Percentiles rank a stretch among this genome's conserved stretches.
Conservation (phyloP, 1,140 invertebrate genomes). For the Drosophila biarmipes region DNA sequence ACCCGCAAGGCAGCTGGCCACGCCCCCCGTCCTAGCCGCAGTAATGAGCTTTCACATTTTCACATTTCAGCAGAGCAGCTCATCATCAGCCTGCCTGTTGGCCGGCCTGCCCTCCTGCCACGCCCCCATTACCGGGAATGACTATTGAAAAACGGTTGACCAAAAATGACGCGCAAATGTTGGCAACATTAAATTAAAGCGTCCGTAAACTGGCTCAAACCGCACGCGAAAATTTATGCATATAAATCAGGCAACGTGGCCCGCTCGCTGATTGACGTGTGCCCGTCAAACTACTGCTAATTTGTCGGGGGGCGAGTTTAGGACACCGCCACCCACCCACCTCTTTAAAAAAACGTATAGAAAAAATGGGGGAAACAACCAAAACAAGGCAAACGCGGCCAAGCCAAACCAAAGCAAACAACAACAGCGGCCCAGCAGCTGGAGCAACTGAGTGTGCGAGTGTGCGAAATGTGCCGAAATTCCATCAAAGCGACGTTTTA, state of each 20-base stretch:
- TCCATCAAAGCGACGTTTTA: conserved; percentile 80
- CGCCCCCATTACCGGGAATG: conserved; percentile 63
- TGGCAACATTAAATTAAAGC: conserved; percentile 80
- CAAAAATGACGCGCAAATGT: conserved; percentile 79
- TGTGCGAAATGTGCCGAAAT: conserved; percentile 74
- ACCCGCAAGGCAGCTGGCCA: conserved; percentile 15
- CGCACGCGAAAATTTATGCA: conserved; percentile 78
- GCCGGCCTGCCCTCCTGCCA: conserved; percentile 1
- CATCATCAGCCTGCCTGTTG: not conserved
- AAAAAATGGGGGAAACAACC: conserved; percentile 35
- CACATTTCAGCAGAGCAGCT: conserved; percentile 19
- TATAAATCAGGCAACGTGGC: conserved; percentile 66
- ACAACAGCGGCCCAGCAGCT: conserved; percentile 46
- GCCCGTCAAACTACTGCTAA: conserved; percentile 73
- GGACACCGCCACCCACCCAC: not conserved
- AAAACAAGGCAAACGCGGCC: conserved; percentile 66
- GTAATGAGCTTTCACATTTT: conserved; percentile 54
- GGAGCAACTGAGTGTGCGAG: conserved; percentile 24
- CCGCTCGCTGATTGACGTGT: conserved; percentile 65
- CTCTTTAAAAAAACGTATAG: not conserved
- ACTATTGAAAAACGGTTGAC: conserved; percentile 71
- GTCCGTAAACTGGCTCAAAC: conserved; percentile 60
- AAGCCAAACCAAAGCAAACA: conserved; percentile 68
- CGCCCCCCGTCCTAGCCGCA: conserved; percentile 3
- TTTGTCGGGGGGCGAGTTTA: conserved; percentile 42